phyloP scores from a whole-genome alignment of 2,888 invertebrate genomes.

The Drosophila anomalata region DNA sequence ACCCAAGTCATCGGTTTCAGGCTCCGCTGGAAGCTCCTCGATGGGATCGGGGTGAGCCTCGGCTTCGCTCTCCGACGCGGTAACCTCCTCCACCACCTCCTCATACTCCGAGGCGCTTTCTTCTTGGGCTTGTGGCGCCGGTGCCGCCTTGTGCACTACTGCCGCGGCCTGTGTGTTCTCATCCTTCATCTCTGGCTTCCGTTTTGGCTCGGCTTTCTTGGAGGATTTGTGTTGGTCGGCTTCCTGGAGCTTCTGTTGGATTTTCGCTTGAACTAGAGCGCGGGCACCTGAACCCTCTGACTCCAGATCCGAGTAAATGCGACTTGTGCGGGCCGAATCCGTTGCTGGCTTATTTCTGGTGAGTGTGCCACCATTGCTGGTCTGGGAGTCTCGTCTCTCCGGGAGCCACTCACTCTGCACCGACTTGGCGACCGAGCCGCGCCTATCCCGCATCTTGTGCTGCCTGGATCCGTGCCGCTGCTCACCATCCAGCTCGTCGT shows the following conservation, averaged over 20 bases:
- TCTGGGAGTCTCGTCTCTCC: constrained; percentile 62
- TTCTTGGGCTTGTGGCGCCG: constrained; percentile 18
- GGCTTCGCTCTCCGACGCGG: constrained; percentile 51
- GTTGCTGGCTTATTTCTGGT: constrained; percentile 55
- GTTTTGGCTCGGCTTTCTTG: constrained; percentile 41
- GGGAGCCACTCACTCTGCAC: constrained; percentile 81
- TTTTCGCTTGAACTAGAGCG: constrained; percentile 83
- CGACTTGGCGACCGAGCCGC: constrained; percentile 78
- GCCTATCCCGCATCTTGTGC: constrained; percentile 69
- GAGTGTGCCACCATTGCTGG: constrained; percentile 37
- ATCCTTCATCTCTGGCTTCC: constrained; percentile 59
- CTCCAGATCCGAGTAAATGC: constrained; percentile 82
- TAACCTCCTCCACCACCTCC: constrained; percentile 47
- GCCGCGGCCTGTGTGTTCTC: constrained; percentile 63
- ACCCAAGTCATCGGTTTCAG: constrained; percentile 70
- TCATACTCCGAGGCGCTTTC: constrained; percentile 58
- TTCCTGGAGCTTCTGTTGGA: constrained; percentile 82
- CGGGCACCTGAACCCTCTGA: constrained; percentile 83
- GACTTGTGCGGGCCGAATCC: constrained; percentile 65
- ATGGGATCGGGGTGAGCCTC: constrained; percentile 24
- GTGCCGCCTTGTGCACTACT: constrained; percentile 50
- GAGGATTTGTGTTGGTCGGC: constrained; percentile 57
- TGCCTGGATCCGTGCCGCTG: constrained; percentile 54
- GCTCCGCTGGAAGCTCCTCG: constrained; percentile 33
- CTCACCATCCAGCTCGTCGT: constrained; percentile 73